Evolutionary conservation across 1,140 invertebrate genomes (phyloP).

Genomic region (Gerris buenoi): DNA sequence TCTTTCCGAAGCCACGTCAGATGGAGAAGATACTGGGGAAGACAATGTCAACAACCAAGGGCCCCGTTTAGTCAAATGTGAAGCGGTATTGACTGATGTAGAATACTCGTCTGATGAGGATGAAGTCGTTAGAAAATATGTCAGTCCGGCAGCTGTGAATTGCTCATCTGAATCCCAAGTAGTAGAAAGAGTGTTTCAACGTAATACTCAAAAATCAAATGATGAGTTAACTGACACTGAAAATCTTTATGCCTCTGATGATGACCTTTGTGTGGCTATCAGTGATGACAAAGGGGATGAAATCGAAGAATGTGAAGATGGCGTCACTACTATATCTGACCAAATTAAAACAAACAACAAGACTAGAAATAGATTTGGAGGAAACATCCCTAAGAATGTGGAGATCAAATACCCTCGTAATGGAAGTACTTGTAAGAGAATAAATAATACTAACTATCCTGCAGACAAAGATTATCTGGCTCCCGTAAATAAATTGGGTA

Average conservation of each 20-base stretch:
- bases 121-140: background rate
- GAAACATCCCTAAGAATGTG: background rate
- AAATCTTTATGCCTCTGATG: slow-evolving; percentile 35
- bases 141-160: background rate
- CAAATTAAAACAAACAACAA: background rate
- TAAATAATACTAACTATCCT: background rate
- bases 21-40: slow-evolving; percentile 11
- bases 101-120: slow-evolving; percentile 15
- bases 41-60: background rate
- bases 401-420: background rate
- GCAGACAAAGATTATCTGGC: background rate
- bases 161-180: background rate
- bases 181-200: slow-evolving; percentile 4
- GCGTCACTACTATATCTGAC: background rate
- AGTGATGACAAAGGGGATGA: background rate
- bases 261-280: slow-evolving; percentile 12
- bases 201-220: slow-evolving; percentile 4
- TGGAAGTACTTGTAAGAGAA: background rate
- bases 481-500: background rate
- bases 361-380: background rate
- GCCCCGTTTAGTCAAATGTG: background rate
- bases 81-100: slow-evolving; percentile 10
- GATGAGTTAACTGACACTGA: slow-evolving; percentile 34
- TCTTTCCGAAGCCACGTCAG: slow-evolving; percentile 4
- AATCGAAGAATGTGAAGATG: background rate